phyloP scores from a whole-genome alignment of 2,888 invertebrate species.

The Ectobius pallidus region DNA sequence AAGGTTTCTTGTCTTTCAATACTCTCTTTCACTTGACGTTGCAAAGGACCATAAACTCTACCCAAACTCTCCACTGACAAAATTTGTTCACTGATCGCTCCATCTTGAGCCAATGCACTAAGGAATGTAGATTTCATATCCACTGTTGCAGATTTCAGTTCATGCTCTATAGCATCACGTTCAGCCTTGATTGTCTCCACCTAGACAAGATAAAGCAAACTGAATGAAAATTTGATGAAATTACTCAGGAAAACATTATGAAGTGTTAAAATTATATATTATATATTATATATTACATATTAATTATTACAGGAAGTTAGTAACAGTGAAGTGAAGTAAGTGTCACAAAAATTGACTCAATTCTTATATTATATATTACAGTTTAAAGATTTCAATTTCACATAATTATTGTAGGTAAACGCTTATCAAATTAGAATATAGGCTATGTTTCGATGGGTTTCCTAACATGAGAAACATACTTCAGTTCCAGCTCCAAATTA shows the following conservation, averaged over 20 bases:
- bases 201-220: conserved; percentile 52
- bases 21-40: conserved; percentile 78
- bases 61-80: conserved; percentile 75
- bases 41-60: conserved; percentile 75
- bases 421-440: too few species aligned
- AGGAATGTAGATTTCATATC: conserved; percentile 86
- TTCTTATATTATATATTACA: not conserved
- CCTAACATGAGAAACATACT: too few species aligned
- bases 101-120: conserved; percentile 74
- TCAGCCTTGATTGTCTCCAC: conserved; percentile 88
- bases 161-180: conserved; percentile 87
- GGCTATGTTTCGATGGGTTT: too few species aligned
- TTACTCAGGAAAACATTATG: too few species aligned
- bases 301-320: too few species aligned
- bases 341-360: too few species aligned
- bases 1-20: conserved; percentile 73
- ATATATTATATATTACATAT: too few species aligned
- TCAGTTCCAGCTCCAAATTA: too few species aligned
- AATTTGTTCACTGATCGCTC: conserved; percentile 78
- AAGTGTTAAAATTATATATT: too few species aligned
- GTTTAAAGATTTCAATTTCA: not conserved
- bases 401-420: too few species aligned
- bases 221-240: not conserved
- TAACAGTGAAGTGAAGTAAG: too few species aligned
- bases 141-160: conserved; percentile 77